Percentiles rank a stretch among this genome's conserved stretches.
Conservation (phyloP, 1,140 invertebrate species). For the Leguminivora glycinivorella region DNA sequence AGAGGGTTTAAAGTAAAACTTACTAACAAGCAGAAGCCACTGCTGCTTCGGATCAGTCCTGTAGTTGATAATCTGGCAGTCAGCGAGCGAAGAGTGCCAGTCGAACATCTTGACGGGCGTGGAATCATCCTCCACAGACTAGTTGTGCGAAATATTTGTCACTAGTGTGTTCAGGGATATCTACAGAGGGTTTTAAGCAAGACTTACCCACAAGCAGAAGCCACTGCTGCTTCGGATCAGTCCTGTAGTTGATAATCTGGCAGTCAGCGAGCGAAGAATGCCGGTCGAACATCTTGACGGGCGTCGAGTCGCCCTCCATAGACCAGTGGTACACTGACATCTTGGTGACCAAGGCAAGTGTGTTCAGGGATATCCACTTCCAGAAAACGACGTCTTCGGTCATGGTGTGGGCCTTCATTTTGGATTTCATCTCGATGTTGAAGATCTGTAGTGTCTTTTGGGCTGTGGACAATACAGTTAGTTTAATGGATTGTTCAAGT, state of each 20-base stretch:
- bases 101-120: conserved; percentile 99
- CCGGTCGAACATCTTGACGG: conserved; percentile 98
- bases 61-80: conserved; percentile 99
- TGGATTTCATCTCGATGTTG: conserved; percentile 99
- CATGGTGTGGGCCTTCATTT: conserved; percentile 99
- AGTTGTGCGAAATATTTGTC: conserved; percentile 98
- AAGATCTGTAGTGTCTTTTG: conserved; percentile 99
- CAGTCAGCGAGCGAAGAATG: conserved; percentile 96
- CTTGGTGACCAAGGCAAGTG: conserved; percentile 98
- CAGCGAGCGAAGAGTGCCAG: conserved; percentile 95
- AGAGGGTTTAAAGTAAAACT: too few species aligned
- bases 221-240: conserved; percentile 98
- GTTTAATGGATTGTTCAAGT: not conserved
- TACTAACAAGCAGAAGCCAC: conserved; percentile 96
- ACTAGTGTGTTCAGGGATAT: conserved; percentile 98
- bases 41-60: conserved; percentile 97
- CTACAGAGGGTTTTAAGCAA: conserved; percentile 93
- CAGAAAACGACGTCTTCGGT: conserved; percentile 99
- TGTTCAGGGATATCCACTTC: conserved; percentile 99
- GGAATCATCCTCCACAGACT: conserved; percentile 99
- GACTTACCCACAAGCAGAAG: conserved; percentile 92
- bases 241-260: conserved; percentile 99
- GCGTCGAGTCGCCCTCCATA: conserved; percentile 98
- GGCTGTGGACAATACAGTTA: conserved; percentile 79
- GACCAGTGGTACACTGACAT: conserved; percentile 99